Base-by-base conservation (phyloP, 2,113 vertebrate species). In the Syngnathus typhle region DNA sequence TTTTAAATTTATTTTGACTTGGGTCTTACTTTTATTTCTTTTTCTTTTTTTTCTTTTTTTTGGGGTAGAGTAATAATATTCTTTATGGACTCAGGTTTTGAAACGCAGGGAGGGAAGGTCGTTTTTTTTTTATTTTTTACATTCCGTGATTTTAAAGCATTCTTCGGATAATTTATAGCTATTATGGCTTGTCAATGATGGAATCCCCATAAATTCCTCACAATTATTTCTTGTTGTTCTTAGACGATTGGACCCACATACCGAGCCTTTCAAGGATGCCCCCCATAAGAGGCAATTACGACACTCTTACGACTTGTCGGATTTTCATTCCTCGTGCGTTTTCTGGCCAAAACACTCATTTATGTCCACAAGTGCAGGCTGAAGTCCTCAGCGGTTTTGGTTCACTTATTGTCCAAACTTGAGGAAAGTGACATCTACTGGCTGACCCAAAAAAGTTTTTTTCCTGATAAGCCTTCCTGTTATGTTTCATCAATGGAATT, bases 371-470 rank as follows among this genome's bases (percentile, higher is more conserved):
- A 44, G 12, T 27, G 23, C 39, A 23, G 41, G 60, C 39, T 44
- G 38, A 62, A 62, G n/a, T 62, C 70, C 52, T 62, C 58, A 19
- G 47, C 23, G 12, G 66, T 64, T 41, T 11, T 12, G 59, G 37
- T 61, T 43, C 46, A 1, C 49, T 38, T 46, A 27, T 27, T 64
- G 64, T 69, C 39, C 37, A 51, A 65, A 63, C 23, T 64, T 70
- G 65, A 74, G 69, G 78, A 65, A 78, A 84, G 86, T 90, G 90
- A 90, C 88, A 89, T 86, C 90, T 90, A 78, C 90, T 89, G 91
- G 87, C 78, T 68, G 67, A 70, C 73, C 73, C 38, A 1, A 46
- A 80, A 72, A 19, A 56, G n/a, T 11, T 13, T 56, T 54, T 23
- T 55, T 55, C 56, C 62, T 46, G 46, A 60, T 67, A 38, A n/a